Evolutionary conservation across 2,113 vertebrate genomes (phyloP).

Genomic region (Oenanthe melanoleuca): DNA sequence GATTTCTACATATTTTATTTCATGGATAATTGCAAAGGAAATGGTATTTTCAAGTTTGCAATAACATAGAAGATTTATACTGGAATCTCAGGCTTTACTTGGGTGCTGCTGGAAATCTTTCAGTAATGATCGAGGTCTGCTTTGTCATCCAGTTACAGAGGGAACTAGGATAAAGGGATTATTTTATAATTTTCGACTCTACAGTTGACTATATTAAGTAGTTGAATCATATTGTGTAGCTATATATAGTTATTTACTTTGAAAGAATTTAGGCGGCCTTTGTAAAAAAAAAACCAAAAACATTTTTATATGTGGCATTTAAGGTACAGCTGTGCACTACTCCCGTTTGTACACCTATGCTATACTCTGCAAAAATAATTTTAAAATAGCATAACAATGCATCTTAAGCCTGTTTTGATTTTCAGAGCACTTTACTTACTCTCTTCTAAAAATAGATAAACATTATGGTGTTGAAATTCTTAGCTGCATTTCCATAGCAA

Average conservation of each 20-base stretch:
- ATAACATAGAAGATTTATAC: background rate
- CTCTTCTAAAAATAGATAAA: conserved; percentile 1
- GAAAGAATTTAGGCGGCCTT: background rate
- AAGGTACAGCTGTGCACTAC: background rate
- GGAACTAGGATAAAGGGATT: background rate
- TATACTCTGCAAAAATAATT: background rate
- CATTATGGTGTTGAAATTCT: background rate
- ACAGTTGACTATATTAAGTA: background rate
- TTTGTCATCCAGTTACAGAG: background rate
- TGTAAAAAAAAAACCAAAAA: background rate
- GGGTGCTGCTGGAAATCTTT: background rate
- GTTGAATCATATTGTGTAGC: background rate
- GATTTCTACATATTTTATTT: background rate
- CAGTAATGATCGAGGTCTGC: background rate
- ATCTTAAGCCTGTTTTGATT: conserved; percentile 18
- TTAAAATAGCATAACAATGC: background rate
- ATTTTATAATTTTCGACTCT: background rate
- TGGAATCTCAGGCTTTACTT: background rate
- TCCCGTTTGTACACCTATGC: background rate
- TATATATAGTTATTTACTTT: background rate
- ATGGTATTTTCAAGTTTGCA: background rate
- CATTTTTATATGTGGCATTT: background rate
- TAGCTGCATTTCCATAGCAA: background rate
- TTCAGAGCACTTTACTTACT: conserved; percentile 55
- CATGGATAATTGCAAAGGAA: background rate